Conservation (phyloP, 2,888 invertebrate genomes). For the Euphydryas editha region DNA sequence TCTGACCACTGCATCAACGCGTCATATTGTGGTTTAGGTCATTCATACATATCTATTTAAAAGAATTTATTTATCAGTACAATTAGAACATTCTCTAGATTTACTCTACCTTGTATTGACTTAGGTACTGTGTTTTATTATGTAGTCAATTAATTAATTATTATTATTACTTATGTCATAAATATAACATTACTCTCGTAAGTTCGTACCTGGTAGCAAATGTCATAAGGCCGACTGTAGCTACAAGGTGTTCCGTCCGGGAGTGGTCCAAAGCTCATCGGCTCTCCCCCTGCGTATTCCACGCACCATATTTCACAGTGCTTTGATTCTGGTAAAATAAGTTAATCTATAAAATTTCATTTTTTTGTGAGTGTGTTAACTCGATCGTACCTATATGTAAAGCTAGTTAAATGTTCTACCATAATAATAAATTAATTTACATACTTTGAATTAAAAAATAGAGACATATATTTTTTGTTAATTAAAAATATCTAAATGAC, state of each 20-base stretch:
- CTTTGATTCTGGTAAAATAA: constrained; percentile 59
- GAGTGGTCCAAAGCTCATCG: constrained; percentile 61
- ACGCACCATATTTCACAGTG: constrained; percentile 75
- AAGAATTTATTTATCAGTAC: too few relatives aligned
- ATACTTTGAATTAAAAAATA: too few relatives aligned
- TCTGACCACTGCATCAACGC: too few relatives aligned
- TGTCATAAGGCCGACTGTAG: constrained; percentile 68
- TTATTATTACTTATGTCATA: neutral
- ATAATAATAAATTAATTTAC: too few relatives aligned
- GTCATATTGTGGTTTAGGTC: too few relatives aligned
- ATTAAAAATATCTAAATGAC: too few relatives aligned
- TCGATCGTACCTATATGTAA: neutral
- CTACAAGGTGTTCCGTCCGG: constrained; percentile 74
- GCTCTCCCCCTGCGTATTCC: constrained; percentile 68
- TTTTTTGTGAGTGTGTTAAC: neutral
- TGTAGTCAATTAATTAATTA: neutral
- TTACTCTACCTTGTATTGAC: too few relatives aligned
- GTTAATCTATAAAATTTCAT: neutral
- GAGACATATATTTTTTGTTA: too few relatives aligned
- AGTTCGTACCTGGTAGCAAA: constrained; percentile 69
- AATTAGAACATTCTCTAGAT: too few relatives aligned
- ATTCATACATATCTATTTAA: too few relatives aligned
- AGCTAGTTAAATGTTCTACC: too few relatives aligned
- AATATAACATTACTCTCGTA: neutral
- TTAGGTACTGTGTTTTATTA: too few relatives aligned